These are phyloP conservation scores for Phrynocephalus versicolor DNA, from an alignment of 2,113 vertebrate species.

Conservation along the genomic window DNA sequence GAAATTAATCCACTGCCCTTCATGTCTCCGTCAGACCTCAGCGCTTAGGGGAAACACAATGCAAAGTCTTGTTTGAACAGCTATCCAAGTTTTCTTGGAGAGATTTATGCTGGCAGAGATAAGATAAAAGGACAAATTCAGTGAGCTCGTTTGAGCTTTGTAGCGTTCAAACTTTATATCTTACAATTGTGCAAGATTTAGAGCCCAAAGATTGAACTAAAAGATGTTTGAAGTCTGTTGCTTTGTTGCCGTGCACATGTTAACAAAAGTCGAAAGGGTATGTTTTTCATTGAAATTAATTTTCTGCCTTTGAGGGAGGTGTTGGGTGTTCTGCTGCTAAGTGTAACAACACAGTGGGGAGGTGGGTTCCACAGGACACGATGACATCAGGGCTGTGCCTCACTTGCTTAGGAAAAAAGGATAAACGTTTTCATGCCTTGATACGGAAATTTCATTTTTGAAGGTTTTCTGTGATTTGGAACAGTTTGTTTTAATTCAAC, in stretches of 20 bases:
- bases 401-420: background rate
- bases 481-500: too few relatives aligned
- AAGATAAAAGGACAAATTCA: background rate
- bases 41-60: constrained; percentile 5
- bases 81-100: background rate
- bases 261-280: background rate
- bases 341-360: background rate
- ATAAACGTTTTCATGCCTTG: background rate
- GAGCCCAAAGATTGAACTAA: constrained; percentile 25
- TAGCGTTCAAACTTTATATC: constrained; percentile 8
- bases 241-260: accelerated
- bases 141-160: background rate
- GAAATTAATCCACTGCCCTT: constrained; percentile 26
- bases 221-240: constrained; percentile 11
- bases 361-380: background rate
- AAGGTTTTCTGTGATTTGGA: background rate
- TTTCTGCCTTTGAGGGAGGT: background rate
- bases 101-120: background rate
- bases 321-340: background rate
- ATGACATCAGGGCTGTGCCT: too few relatives aligned
- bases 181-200: constrained; percentile 4
- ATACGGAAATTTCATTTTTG: background rate
- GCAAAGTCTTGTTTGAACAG: constrained; percentile 1
- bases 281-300: background rate
- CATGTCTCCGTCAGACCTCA: background rate